Percentiles rank a stretch among this genome's conserved stretches.
Evolutionary conservation across 1,140 invertebrate species (phyloP).

Genomic region (Drosophila lowei): DNA sequence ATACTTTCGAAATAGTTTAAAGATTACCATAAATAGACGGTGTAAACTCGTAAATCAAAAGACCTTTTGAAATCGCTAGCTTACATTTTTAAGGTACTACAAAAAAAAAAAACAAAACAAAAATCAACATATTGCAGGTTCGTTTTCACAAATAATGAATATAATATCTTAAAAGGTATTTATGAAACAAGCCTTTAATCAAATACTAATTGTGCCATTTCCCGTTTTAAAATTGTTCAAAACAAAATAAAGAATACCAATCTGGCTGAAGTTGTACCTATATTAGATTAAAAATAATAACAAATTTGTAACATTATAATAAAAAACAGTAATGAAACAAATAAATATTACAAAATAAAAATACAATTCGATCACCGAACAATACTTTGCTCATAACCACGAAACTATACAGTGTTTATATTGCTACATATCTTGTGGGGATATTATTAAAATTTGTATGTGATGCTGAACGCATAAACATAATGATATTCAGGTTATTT

Average conservation of each 20-base stretch:
- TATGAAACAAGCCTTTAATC: conserved; percentile 42
- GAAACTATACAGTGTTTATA: no score
- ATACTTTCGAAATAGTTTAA: conserved; percentile 42
- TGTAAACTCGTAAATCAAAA: conserved; percentile 34
- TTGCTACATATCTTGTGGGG: no score
- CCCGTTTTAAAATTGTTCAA: conserved; percentile 47
- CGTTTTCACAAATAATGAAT: conserved; percentile 12
- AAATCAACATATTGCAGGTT: conserved; percentile 19
- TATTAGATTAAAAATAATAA: conserved; percentile 42
- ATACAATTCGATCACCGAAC: no score
- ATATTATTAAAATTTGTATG: no score
- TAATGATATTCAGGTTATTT: no score
- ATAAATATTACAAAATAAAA: not conserved
- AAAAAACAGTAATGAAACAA: conserved; percentile 37
- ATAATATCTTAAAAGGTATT: conserved; percentile 32
- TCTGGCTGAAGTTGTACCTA: conserved; percentile 51
- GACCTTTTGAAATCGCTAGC: conserved; percentile 30
- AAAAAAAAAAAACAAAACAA: no score
- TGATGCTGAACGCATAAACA: no score
- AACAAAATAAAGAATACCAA: conserved; percentile 33
- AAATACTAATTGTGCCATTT: conserved; percentile 52
- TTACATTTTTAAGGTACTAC: conserved; percentile 18
- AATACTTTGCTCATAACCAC: no score
- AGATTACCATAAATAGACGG: conserved; percentile 13
- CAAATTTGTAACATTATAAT: conserved; percentile 24